These are phyloP conservation scores for Atlantisia rogersi DNA, from an alignment of 2,113 vertebrate species.

Conservation along the genomic window DNA sequence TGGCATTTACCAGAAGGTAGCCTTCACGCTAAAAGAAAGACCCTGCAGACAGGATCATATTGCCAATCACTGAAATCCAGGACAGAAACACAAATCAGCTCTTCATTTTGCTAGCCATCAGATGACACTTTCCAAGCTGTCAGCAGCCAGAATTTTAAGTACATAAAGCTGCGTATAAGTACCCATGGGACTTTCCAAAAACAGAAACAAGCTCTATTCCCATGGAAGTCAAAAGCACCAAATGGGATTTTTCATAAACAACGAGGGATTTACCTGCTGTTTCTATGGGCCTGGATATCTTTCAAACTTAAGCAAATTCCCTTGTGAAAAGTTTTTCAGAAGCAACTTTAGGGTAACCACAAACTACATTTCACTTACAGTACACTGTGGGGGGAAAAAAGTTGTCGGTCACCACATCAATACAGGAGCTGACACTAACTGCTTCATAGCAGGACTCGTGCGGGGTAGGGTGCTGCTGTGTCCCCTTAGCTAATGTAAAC, in stretches of 20 bases:
- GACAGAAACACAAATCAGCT: neutral
- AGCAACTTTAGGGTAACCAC: neutral
- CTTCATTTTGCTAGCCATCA: neutral
- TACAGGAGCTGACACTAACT: neutral
- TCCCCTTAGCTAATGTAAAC: neutral
- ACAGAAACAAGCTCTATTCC: neutral
- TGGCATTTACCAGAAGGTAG: neutral
- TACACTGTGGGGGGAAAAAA: neutral
- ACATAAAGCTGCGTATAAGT: neutral
- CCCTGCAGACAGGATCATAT: neutral
- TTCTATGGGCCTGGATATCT: neutral
- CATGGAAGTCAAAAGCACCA: neutral
- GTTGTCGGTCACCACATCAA: neutral
- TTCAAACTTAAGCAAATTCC: neutral
- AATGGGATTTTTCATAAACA: neutral
- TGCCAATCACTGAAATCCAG: neutral
- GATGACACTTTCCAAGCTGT: neutral
- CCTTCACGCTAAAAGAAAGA: neutral
- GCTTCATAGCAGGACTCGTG: neutral
- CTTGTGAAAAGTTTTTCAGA: neutral
- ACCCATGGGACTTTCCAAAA: neutral
- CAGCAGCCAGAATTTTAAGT: neutral
- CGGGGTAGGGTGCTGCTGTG: rapidly evolving
- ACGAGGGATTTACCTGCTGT: neutral
- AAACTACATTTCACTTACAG: neutral